phyloP scores from a whole-genome alignment of 2,797 vertebrate species.

The Limosa lapponica region DNA sequence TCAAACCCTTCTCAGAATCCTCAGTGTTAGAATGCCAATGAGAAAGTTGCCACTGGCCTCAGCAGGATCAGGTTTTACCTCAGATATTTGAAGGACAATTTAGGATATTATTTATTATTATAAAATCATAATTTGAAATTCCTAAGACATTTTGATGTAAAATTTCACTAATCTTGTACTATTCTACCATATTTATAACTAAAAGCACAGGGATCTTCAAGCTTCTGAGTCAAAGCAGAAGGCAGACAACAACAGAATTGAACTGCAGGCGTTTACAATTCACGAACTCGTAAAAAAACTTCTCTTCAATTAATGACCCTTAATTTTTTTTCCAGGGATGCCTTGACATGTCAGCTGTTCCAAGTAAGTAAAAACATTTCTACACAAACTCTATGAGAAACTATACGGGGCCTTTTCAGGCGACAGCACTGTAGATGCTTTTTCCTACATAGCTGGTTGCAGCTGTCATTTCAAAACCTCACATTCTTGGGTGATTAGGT shows the following conservation, averaged over 20 bases:
- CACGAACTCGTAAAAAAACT: neutral
- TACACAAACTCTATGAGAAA: neutral
- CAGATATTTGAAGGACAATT: neutral
- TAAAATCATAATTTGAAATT: neutral
- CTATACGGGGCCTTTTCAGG: neutral
- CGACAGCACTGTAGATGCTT: neutral
- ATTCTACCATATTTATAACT: neutral
- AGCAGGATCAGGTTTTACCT: neutral
- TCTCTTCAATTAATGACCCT: neutral
- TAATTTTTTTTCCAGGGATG: neutral
- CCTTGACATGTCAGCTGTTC: neutral
- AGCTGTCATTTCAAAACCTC: constrained; percentile 33
- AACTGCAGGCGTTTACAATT: neutral
- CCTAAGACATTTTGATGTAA: neutral
- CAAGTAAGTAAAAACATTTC: neutral
- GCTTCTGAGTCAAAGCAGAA: neutral
- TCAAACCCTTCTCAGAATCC: neutral
- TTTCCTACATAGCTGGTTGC: neutral
- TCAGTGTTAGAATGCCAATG: neutral
- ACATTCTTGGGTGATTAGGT: neutral
- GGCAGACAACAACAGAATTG: neutral
- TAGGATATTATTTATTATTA: neutral
- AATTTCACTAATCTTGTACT: neutral
- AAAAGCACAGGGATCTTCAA: neutral
- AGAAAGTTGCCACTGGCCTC: neutral